phyloP scores from a whole-genome alignment of 2,797 vertebrate species.

The Selene dorsalis region DNA sequence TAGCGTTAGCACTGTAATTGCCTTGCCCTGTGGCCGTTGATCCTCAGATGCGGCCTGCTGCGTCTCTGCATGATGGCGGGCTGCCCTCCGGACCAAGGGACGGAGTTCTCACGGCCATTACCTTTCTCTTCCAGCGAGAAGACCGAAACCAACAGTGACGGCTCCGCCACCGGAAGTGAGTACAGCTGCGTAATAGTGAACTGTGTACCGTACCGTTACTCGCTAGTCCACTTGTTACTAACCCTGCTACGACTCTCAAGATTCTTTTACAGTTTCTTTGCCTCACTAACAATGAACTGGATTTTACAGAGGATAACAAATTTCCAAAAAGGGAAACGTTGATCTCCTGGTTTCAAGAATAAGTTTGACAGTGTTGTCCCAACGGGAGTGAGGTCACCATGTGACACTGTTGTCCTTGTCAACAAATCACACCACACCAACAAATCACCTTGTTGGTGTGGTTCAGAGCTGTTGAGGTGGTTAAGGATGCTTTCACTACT shows the following conservation, averaged over 20 bases:
- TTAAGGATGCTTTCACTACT: neutral
- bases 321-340: neutral
- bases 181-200: conserved; percentile 55
- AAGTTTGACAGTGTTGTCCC: neutral
- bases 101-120: conserved; percentile 86
- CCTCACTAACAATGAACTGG: neutral
- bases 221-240: conserved; percentile 32
- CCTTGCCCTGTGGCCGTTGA: conserved; percentile 85
- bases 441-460: neutral
- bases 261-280: neutral
- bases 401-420: neutral
- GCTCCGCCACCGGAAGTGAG: conserved; percentile 91
- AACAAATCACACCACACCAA: too few species aligned
- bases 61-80: conserved; percentile 91
- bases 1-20: conserved; percentile 86
- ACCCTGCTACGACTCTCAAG: conserved; percentile 18
- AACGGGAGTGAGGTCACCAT: neutral
- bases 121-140: conserved; percentile 93
- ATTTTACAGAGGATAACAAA: conserved; percentile 2
- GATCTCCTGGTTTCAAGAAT: conserved; percentile 11
- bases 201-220: conserved; percentile 8
- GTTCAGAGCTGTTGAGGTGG: neutral
- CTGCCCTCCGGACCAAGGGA: conserved; percentile 88
- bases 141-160: conserved; percentile 93
- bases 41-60: conserved; percentile 89